These are phyloP conservation scores for Doryteuthis pealeii DNA, from an alignment of 1,140 invertebrate genomes.

Conservation along the genomic window DNA sequence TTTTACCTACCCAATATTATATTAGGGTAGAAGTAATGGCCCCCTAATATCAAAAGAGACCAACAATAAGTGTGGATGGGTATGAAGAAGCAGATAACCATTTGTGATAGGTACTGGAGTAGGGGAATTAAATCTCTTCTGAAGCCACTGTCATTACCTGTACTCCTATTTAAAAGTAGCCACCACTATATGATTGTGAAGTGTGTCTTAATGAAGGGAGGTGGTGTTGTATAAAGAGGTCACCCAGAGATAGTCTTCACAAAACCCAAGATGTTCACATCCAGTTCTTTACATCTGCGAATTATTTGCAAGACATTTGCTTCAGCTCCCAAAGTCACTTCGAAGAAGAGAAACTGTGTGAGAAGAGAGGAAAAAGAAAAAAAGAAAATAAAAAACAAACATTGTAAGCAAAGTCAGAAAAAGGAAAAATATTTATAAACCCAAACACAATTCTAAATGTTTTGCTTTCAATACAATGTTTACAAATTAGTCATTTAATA, in stretches of 20 bases:
- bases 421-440: neutral
- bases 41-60: too few relatives aligned
- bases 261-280: constrained; percentile 36
- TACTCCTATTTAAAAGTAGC: too few relatives aligned
- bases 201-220: too few relatives aligned
- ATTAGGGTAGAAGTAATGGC: too few relatives aligned
- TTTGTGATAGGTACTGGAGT: too few relatives aligned
- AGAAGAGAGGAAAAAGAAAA: neutral
- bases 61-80: too few relatives aligned
- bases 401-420: neutral
- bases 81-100: too few relatives aligned
- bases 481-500: neutral
- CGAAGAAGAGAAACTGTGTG: constrained; percentile 41
- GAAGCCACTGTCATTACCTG: too few relatives aligned
- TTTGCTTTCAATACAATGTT: neutral
- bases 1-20: too few relatives aligned
- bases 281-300: constrained; percentile 25
- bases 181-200: too few relatives aligned
- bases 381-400: neutral
- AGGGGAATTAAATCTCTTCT: too few relatives aligned
- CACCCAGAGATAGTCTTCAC: constrained; percentile 30
- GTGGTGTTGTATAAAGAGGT: neutral
- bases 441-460: neutral
- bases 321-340: constrained; percentile 30
- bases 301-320: constrained; percentile 28